These are phyloP conservation scores for Steatocranus sp. DNA, from an alignment of 2,797 vertebrate species.

Conservation along the genomic window DNA sequence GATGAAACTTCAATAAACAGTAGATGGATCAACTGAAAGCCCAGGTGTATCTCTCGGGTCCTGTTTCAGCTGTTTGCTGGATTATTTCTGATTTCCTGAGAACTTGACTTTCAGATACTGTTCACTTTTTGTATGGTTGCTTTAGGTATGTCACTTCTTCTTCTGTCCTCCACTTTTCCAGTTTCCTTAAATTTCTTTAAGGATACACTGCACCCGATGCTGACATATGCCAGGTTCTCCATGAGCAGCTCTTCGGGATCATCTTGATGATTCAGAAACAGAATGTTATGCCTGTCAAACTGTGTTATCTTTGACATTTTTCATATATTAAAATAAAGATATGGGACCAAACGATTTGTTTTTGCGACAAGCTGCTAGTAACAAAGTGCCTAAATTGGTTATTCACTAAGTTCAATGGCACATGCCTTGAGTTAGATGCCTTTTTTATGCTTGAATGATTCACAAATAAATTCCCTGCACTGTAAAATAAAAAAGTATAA, in stretches of 20 bases:
- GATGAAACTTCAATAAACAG: background rate
- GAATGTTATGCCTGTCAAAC: background rate
- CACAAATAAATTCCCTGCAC: background rate
- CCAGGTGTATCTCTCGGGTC: background rate
- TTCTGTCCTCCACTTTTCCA: background rate
- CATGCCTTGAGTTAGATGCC: background rate
- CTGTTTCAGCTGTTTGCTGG: background rate
- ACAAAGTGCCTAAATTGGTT: background rate
- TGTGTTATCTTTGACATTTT: background rate
- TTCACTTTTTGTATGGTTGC: background rate
- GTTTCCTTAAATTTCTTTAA: background rate
- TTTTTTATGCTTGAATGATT: background rate
- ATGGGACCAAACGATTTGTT: background rate
- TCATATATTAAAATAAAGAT: background rate
- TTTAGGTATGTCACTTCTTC: background rate
- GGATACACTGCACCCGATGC: background rate
- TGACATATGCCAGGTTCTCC: background rate
- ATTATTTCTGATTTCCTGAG: background rate
- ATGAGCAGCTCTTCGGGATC: background rate
- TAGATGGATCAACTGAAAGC: background rate
- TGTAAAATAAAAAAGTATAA: background rate
- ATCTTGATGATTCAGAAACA: background rate
- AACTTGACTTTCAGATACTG: background rate
- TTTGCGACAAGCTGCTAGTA: background rate
- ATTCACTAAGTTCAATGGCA: background rate